Conservation (phyloP, 2,797 vertebrate species). For the Bucorvus abyssinicus region DNA sequence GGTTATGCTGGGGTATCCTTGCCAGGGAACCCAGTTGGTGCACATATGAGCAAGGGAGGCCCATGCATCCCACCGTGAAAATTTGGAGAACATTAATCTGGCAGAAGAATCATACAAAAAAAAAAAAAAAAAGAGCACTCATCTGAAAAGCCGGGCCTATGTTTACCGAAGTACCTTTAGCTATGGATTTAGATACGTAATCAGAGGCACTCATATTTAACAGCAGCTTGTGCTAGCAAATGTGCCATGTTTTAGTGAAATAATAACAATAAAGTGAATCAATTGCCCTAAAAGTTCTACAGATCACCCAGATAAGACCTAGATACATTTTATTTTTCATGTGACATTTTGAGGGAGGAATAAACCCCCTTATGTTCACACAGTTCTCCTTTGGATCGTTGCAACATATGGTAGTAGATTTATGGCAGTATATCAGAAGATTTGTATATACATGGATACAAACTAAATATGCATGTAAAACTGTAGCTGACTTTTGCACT, state of each 20-base stretch:
- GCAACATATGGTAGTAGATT: slow-evolving; percentile 52
- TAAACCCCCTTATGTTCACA: slow-evolving; percentile 46
- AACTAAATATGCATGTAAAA: slow-evolving; percentile 45
- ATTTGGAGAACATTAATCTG: not conserved
- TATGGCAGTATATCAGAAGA: slow-evolving; percentile 57
- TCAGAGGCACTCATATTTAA: not conserved
- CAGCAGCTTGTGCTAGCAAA: not conserved
- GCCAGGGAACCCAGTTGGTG: not conserved
- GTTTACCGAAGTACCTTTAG: not conserved
- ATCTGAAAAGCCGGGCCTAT: not conserved
- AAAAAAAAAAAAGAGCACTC: not conserved
- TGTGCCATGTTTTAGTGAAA: not conserved
- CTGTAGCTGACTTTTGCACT: not conserved
- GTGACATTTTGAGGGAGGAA: slow-evolving; percentile 29
- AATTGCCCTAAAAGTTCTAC: not conserved
- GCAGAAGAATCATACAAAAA: accelerated
- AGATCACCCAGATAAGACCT: not conserved
- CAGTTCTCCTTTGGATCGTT: slow-evolving; percentile 9
- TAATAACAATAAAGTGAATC: slow-evolving; percentile 22
- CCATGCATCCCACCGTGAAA: accelerated
- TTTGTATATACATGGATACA: slow-evolving; percentile 45
- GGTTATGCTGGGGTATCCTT: not conserved
- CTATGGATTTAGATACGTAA: not conserved
- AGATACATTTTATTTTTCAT: slow-evolving; percentile 4
- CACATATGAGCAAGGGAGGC: not conserved